A percentile compares a stretch with the other conserved stretches of the same genome.
Conservation (phyloP, 2,888 invertebrate species). For the Melikaiella ostensackeni region DNA sequence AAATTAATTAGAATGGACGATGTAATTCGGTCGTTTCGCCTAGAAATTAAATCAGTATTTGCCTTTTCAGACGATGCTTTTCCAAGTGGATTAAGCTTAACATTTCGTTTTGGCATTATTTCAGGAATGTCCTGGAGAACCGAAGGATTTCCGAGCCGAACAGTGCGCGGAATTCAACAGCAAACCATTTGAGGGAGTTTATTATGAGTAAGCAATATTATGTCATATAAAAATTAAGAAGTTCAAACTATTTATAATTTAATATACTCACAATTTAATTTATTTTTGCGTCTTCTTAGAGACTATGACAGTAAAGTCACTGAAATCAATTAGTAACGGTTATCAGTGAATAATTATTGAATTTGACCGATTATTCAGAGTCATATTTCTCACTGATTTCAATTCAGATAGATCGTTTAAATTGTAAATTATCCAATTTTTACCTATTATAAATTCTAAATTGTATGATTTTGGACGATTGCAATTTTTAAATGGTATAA, state of each 20-base stretch:
- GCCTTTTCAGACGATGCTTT: not conserved
- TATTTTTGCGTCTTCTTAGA: too few relatives aligned
- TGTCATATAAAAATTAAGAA: conserved; percentile 29
- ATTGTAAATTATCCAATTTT: too few relatives aligned
- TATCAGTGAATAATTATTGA: too few relatives aligned
- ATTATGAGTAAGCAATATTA: conserved; percentile 84
- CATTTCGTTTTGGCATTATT: conserved; percentile 50
- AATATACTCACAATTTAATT: too few relatives aligned
- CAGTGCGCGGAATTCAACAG: conserved; percentile 94
- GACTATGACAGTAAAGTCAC: too few relatives aligned
- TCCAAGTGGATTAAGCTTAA: conserved; percentile 24
- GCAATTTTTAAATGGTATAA: too few relatives aligned
- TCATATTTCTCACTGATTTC: too few relatives aligned
- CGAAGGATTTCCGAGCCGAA: conserved; percentile 89
- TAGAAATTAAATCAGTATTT: conserved; percentile 12
- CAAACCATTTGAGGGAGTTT: conserved; percentile 88
- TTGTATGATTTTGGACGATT: too few relatives aligned
- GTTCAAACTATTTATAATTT: not conserved
- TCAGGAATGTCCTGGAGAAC: conserved; percentile 88
- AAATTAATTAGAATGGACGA: conserved; percentile 8
- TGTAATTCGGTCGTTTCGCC: not conserved
- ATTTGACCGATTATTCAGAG: too few relatives aligned
- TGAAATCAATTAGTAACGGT: too few relatives aligned
- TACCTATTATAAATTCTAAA: too few relatives aligned
- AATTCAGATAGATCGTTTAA: too few relatives aligned